phyloP scores from a whole-genome alignment of 1,140 invertebrate species.

The Hyphantria cunea region DNA sequence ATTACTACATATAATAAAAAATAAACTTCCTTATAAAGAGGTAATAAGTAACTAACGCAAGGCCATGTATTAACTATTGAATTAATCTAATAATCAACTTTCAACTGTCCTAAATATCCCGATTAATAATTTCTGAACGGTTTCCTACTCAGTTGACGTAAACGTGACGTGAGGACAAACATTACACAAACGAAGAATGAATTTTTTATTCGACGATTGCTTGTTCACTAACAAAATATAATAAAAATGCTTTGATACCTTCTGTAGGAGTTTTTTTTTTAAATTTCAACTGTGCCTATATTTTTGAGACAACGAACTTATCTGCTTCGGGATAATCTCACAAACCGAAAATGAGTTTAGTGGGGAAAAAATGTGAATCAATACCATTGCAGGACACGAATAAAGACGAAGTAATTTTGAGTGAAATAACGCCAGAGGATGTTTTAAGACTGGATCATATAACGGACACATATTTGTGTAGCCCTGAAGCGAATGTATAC shows the following conservation, averaged over 20 bases:
- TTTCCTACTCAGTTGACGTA: constrained; percentile 18
- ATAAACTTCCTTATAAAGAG: too few relatives aligned
- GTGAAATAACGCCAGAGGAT: constrained; percentile 84
- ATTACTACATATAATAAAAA: too few relatives aligned
- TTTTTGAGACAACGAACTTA: constrained; percentile 33
- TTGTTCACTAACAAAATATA: neutral
- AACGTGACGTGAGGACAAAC: constrained; percentile 10
- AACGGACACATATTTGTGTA: constrained; percentile 92
- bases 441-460: constrained; percentile 84
- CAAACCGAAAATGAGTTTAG: constrained; percentile 67
- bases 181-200: constrained; percentile 3
- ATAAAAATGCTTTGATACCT: constrained; percentile 41
- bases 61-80: too few relatives aligned
- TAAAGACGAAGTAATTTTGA: constrained; percentile 58
- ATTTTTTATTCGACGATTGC: constrained; percentile 8
- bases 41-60: too few relatives aligned
- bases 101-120: too few relatives aligned
- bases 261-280: constrained; percentile 3
- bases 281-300: constrained; percentile 44
- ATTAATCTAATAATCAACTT: too few relatives aligned
- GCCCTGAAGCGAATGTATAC: constrained; percentile 97
- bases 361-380: constrained; percentile 76
- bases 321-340: constrained; percentile 1
- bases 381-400: constrained; percentile 62
- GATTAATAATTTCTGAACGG: neutral